phyloP scores from a whole-genome alignment of 2,113 vertebrate genomes.

The Myotis brandtii region DNA sequence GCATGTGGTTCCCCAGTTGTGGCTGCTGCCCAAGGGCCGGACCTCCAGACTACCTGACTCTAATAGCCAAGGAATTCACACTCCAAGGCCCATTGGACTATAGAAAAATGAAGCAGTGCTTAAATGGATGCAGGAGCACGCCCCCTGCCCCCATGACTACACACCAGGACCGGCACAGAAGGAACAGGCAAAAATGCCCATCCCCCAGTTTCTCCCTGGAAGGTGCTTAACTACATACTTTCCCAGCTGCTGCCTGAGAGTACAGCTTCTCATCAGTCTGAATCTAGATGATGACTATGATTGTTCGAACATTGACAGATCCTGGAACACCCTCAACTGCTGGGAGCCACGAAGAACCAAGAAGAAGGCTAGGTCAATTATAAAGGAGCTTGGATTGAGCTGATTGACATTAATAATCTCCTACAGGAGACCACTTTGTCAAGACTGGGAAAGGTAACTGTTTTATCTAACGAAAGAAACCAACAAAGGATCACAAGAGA shows the following conservation, averaged over 20 bases:
- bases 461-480: background rate
- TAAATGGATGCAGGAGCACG: background rate
- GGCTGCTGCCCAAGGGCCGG: background rate
- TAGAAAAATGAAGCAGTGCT: background rate
- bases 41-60: background rate
- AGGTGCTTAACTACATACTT: background rate
- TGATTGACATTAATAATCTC: background rate
- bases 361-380: background rate
- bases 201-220: background rate
- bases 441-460: background rate
- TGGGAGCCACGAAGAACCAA: background rate
- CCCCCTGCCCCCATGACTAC: accelerated
- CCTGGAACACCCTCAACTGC: background rate
- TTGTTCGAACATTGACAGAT: background rate
- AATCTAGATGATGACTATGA: background rate
- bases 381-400: background rate
- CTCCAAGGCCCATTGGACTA: background rate
- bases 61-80: background rate
- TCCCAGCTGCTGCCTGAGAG: background rate
- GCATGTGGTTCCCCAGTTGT: background rate
- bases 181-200: background rate
- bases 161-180: background rate
- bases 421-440: background rate
- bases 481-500: background rate
- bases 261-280: background rate